A percentile compares a stretch with the other conserved stretches of the same genome.
Conservation (phyloP, 2,888 invertebrate genomes). For the Caenorhabditis japonica region DNA sequence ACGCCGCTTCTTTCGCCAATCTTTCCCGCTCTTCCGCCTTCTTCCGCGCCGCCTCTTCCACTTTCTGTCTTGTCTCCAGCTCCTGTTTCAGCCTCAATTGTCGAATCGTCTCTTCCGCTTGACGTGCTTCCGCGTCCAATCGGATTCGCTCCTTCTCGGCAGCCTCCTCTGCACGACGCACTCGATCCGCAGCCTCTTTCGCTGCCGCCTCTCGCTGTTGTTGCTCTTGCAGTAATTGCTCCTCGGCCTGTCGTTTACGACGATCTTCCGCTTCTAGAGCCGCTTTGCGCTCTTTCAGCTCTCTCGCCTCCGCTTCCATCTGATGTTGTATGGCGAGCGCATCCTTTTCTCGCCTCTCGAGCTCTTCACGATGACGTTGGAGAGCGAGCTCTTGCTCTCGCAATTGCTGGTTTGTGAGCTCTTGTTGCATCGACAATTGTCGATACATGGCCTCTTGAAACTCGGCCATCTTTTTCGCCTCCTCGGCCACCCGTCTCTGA, state of each 20-base stretch:
- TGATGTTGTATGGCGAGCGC: conserved; percentile 47
- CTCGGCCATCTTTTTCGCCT: conserved; percentile 29
- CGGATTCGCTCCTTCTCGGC: conserved; percentile 29
- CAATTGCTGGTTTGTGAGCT: conserved; percentile 37
- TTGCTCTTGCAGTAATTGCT: conserved; percentile 31
- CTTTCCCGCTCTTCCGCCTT: conserved; percentile 20
- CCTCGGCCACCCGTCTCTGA: conserved; percentile 33
- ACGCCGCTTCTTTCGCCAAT: conserved; percentile 12
- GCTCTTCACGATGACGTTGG: conserved; percentile 53
- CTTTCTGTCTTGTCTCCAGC: conserved; percentile 3
- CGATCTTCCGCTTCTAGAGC: conserved; percentile 37
- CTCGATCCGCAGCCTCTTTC: conserved; percentile 23
- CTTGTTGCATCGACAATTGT: conserved; percentile 57
- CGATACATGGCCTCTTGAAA: conserved; percentile 48
- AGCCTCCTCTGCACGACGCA: conserved; percentile 29
- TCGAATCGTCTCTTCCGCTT: conserved; percentile 17
- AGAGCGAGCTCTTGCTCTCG: conserved; percentile 56
- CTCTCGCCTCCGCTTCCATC: conserved; percentile 34
- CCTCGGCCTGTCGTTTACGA: conserved; percentile 42
- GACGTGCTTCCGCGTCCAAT: conserved; percentile 14
- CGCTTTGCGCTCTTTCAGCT: conserved; percentile 36
- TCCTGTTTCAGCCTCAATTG: conserved; percentile 2
- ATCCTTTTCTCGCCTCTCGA: conserved; percentile 53
- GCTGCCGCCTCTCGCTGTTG: conserved; percentile 22
- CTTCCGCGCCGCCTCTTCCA: conserved; percentile 20